Evolutionary conservation across 2,113 vertebrate species (phyloP).

Genomic region (cat (Felis catus)): F.catus_Fca126_mat1.0 CM031411.1:91672501-91673000

Average conservation of each 20-base stretch:
- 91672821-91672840: neutral
- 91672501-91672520: neutral
- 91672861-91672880: neutral
- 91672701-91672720: neutral
- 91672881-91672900: neutral
- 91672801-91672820: conserved; percentile 17
- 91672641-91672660: neutral
- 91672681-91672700: neutral
- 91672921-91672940: no score
- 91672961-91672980: no score
- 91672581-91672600: conserved; percentile 12
- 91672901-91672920: no score
- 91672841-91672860: neutral
- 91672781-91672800: neutral
- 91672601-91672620: neutral
- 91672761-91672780: neutral
- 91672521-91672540: neutral
- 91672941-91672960: no score
- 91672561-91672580: neutral
- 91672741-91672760: conserved; percentile 3
- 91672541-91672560: neutral
- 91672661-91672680: neutral
- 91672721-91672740: neutral
- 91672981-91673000: no score
- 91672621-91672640: neutral